phyloP scores from a whole-genome alignment of 2,797 vertebrate species.

The Microcaecilia unicolor region DNA sequence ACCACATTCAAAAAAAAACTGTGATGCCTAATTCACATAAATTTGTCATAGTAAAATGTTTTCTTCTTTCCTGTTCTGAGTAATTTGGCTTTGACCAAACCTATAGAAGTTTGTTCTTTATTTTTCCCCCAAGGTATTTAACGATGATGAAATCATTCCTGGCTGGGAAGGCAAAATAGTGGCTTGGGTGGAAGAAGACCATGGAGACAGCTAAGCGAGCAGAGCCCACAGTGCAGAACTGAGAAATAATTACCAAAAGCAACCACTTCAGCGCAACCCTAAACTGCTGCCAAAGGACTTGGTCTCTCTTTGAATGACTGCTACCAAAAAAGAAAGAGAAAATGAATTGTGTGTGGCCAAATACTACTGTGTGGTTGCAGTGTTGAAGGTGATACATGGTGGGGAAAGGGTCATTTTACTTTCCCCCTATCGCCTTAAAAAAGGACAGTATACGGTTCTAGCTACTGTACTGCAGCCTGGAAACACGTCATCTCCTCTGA shows the following conservation, averaged over 20 bases:
- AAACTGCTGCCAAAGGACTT: conserved; percentile 12
- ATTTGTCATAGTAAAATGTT: too few relatives aligned
- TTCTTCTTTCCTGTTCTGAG: not conserved
- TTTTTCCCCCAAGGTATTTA: conserved; percentile 71
- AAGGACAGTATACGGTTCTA: conserved; percentile 14
- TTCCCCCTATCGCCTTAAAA: not conserved
- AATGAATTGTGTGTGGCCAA: conserved; percentile 13
- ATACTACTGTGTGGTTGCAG: conserved; percentile 5
- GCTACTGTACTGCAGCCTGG: too few relatives aligned
- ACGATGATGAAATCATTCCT: conserved; percentile 85
- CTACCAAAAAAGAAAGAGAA: conserved; percentile 43
- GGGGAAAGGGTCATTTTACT: conserved; percentile 12
- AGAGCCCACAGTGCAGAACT: not conserved
- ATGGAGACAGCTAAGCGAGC: conserved; percentile 72
- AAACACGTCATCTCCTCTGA: not conserved
- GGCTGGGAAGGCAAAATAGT: conserved; percentile 98
- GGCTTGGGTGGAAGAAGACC: conserved; percentile 96
- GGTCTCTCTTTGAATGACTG: conserved; percentile 23
- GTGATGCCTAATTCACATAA: too few relatives aligned
- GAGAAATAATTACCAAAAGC: conserved; percentile 34
- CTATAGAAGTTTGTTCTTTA: too few relatives aligned
- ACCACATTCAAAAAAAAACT: too few relatives aligned
- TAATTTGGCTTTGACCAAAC: too few relatives aligned
- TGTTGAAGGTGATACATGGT: conserved; percentile 9
- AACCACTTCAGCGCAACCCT: too few relatives aligned